These are phyloP conservation scores for Euzetes globulus DNA, from an alignment of 2,888 invertebrate genomes.

Conservation along the genomic window DNA sequence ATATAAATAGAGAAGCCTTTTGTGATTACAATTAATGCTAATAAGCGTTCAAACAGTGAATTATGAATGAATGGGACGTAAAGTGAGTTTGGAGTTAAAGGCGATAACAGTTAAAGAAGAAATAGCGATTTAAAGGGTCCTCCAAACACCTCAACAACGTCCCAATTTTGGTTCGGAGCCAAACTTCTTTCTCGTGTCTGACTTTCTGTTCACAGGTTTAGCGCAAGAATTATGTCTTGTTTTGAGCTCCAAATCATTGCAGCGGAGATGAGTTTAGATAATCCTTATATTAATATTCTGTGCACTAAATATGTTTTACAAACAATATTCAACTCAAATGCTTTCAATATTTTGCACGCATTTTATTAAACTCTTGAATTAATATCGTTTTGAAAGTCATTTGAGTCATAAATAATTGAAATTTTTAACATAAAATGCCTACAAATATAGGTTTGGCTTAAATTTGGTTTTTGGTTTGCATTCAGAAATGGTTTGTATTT, in stretches of 20 bases:
- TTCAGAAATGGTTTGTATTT: background rate
- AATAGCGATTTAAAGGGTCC: background rate
- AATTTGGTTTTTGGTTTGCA: background rate
- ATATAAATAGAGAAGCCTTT: background rate
- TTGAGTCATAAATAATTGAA: background rate
- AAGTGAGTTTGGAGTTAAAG: conserved; percentile 13
- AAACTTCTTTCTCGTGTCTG: background rate
- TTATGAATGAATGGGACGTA: conserved; percentile 9
- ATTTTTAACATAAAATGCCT: background rate
- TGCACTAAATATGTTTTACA: background rate
- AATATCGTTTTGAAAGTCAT: background rate
- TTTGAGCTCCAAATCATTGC: background rate
- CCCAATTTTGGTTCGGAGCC: conserved; percentile 2
- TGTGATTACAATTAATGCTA: background rate
- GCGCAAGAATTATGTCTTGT: conserved; percentile 4
- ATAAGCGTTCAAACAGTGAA: background rate
- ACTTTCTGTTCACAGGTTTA: background rate
- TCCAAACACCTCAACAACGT: conserved; percentile 20
- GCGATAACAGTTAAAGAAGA: background rate
- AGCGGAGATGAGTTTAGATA: background rate
- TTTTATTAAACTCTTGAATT: background rate
- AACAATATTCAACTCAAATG: background rate
- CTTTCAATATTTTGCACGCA: background rate
- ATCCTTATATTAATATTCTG: background rate
- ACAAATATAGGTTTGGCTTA: background rate